A percentile compares a stretch with the other conserved stretches of the same genome.
phyloP scores from a whole-genome alignment of 2,888 invertebrate species.

The Esperia sulphurella region DNA sequence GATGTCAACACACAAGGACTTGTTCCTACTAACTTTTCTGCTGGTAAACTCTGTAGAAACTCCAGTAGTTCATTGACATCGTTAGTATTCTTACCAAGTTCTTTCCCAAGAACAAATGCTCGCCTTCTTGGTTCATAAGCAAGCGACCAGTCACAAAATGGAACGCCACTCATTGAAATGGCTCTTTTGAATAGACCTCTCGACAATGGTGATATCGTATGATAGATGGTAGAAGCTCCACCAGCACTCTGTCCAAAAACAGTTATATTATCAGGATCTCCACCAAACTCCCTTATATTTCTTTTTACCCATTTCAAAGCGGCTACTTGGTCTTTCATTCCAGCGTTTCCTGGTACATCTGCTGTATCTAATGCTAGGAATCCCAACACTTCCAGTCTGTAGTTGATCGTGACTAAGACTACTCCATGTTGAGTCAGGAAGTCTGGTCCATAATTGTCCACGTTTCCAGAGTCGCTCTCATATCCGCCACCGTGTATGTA shows the following conservation, averaged over 20 bases:
- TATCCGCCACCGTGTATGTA: slow-evolving; percentile 51
- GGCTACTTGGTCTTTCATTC: slow-evolving; percentile 58
- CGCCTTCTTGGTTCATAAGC: slow-evolving; percentile 24
- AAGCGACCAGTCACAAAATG: slow-evolving; percentile 28
- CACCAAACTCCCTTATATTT: slow-evolving; percentile 41
- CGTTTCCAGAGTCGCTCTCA: slow-evolving; percentile 49
- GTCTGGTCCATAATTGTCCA: slow-evolving; percentile 72
- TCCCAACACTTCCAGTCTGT: slow-evolving; percentile 72
- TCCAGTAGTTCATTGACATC: slow-evolving; percentile 28
- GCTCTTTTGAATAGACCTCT: slow-evolving; percentile 45
- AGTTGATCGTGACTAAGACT: slow-evolving; percentile 77
- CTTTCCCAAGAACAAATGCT: slow-evolving; percentile 27
- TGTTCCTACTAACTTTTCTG: slow-evolving; percentile 21
- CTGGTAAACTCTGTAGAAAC: slow-evolving; percentile 28
- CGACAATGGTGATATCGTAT: slow-evolving; percentile 45
- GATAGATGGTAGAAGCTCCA: slow-evolving; percentile 31
- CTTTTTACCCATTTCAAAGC: slow-evolving; percentile 42
- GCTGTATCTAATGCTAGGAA: slow-evolving; percentile 73
- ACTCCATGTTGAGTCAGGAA: slow-evolving; percentile 73
- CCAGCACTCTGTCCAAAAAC: slow-evolving; percentile 50
- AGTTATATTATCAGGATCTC: slow-evolving; percentile 38
- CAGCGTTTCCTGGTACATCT: slow-evolving; percentile 80
- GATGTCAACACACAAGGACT: slow-evolving; percentile 24
- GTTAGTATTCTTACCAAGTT: slow-evolving; percentile 26
- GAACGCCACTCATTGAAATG: slow-evolving; percentile 46